A percentile compares a stretch with the other conserved stretches of the same genome.
Conservation (phyloP, 2,797 vertebrate species). For the Emys orbicularis region DNA sequence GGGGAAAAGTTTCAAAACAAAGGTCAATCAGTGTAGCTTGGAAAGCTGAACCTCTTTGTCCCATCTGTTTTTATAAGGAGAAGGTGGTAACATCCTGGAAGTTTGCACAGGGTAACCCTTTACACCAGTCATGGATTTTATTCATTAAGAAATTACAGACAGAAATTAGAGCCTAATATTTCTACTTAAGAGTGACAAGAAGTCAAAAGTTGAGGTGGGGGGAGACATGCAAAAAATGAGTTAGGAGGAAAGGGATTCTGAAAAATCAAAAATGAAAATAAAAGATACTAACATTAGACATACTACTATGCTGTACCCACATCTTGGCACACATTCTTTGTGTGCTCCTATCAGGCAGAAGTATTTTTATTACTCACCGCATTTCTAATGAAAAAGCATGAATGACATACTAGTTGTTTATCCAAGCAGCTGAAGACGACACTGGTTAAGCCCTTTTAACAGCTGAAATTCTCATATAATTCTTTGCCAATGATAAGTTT, state of each 20-base stretch:
- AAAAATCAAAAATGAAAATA: conserved; percentile 59
- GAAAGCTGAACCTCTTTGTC: background rate
- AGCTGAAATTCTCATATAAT: conserved; percentile 28
- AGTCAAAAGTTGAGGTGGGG: background rate
- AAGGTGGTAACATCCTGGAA: too few species aligned
- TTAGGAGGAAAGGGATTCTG: conserved; percentile 43
- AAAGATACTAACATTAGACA: conserved; percentile 49
- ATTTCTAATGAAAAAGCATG: conserved; percentile 54
- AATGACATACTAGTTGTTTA: conserved; percentile 49
- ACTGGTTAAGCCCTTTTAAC: conserved; percentile 42
- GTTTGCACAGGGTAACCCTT: too few species aligned
- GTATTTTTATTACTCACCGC: conserved; percentile 60
- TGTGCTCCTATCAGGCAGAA: conserved; percentile 59
- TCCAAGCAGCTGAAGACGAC: conserved; percentile 54
- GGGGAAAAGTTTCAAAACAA: background rate
- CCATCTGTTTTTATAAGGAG: background rate
- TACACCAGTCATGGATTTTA: too few species aligned
- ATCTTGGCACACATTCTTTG: conserved; percentile 63
- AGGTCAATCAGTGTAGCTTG: background rate
- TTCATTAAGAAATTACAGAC: too few species aligned
- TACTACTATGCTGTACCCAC: conserved; percentile 19
- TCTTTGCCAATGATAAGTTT: conserved; percentile 21
- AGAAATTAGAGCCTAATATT: too few species aligned
- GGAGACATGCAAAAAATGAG: background rate
- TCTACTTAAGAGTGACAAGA: background rate